Evolutionary conservation across 2,888 invertebrate species (phyloP).

Genomic region (Allophyes oxyacanthae): DNA sequence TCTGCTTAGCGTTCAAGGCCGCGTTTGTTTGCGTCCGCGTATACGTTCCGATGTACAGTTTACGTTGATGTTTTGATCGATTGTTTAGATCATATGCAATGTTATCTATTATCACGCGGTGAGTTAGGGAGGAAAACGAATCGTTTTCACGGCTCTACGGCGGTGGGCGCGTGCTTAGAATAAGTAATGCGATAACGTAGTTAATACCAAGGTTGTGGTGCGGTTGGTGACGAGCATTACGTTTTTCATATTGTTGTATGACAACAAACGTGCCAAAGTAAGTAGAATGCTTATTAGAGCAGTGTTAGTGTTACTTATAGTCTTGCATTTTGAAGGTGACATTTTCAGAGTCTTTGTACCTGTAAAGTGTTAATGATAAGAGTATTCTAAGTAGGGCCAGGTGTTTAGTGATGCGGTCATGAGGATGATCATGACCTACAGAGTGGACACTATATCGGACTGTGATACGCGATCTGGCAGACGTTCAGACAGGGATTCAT

Average conservation of each 20-base stretch:
- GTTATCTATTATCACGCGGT: slow-evolving; percentile 67
- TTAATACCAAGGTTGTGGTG: slow-evolving; percentile 59
- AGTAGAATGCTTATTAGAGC: slow-evolving; percentile 48
- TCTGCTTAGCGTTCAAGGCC: slow-evolving; percentile 87
- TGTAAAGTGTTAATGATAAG: slow-evolving; percentile 15
- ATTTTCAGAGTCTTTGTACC: slow-evolving; percentile 6
- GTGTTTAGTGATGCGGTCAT: slow-evolving; percentile 66
- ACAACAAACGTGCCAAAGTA: slow-evolving; percentile 35
- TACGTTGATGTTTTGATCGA: slow-evolving; percentile 72
- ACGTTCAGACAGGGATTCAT: slow-evolving; percentile 79
- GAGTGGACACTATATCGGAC: slow-evolving; percentile 73
- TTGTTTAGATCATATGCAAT: slow-evolving; percentile 68
- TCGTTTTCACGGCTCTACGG: slow-evolving; percentile 78
- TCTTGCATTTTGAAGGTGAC: slow-evolving; percentile 24
- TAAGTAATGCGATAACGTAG: slow-evolving; percentile 76
- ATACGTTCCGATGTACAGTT: slow-evolving; percentile 68
- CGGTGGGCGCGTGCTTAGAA: slow-evolving; percentile 72
- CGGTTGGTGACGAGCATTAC: slow-evolving; percentile 55
- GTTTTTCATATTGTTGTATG: slow-evolving; percentile 51
- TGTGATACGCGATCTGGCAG: slow-evolving; percentile 79
- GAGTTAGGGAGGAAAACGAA: slow-evolving; percentile 73
- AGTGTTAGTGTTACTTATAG: slow-evolving; percentile 33
- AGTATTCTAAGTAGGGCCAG: slow-evolving; percentile 45
- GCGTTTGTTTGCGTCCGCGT: slow-evolving; percentile 82
- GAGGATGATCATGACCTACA: slow-evolving; percentile 83